Conservation (phyloP, 1,140 invertebrate genomes). For the Apis laboriosa region DNA sequence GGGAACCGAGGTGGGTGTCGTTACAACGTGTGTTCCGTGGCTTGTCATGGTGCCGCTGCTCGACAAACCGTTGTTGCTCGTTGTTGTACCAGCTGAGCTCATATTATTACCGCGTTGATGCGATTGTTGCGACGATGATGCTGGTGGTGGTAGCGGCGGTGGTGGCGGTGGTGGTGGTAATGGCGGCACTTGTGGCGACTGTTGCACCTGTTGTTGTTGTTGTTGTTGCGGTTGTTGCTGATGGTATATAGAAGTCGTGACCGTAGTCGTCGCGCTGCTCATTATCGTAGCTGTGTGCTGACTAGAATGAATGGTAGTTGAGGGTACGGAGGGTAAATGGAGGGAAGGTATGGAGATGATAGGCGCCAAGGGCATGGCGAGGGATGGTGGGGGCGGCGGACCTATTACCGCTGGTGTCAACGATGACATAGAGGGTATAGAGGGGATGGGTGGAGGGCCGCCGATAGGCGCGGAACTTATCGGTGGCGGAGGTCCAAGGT, state of each 20-base stretch:
- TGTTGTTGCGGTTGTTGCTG: conserved; percentile 60
- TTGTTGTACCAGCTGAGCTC: conserved; percentile 48
- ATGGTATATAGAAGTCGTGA: conserved; percentile 68
- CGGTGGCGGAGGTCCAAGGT: conserved; percentile 59
- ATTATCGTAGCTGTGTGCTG: conserved; percentile 72
- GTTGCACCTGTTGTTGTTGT: conserved; percentile 50
- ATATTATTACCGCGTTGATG: conserved; percentile 36
- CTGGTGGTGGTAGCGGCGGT: not conserved
- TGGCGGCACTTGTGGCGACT: conserved; percentile 18
- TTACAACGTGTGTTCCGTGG: conserved; percentile 63
- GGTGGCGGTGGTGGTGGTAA: not conserved
- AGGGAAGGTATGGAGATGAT: conserved; percentile 74
- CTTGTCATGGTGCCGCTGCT: conserved; percentile 68
- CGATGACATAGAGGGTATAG: conserved; percentile 65
- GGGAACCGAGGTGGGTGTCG: conserved; percentile 54
- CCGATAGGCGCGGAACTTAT: conserved; percentile 67
- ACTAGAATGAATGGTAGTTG: conserved; percentile 77
- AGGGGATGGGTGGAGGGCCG: conserved; percentile 62
- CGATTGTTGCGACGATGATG: conserved; percentile 11
- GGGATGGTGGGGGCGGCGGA: conserved; percentile 49
- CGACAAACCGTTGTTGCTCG: conserved; percentile 54
- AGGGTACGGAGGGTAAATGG: conserved; percentile 69
- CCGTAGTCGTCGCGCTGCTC: conserved; percentile 65
- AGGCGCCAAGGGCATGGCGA: conserved; percentile 64
- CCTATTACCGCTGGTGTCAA: conserved; percentile 63